Evolutionary conservation across 1,140 invertebrate genomes (phyloP), one percentile per base, ranked within the genome.

Genomic region (Trichogramma pretiosum): DNA sequence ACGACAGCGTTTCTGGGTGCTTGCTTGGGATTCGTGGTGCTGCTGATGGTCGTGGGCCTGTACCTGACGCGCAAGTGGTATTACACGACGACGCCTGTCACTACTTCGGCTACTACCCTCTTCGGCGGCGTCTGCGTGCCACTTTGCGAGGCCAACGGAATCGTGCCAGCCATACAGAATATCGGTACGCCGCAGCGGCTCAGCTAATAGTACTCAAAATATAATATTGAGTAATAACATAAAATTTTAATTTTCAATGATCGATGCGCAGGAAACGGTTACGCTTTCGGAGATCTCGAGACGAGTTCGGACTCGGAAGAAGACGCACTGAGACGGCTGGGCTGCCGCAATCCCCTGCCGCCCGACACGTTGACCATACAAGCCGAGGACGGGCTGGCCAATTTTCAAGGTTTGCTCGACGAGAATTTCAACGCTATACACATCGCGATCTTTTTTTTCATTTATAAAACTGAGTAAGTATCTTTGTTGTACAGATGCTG

Each of bases 41-140:
- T 89, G 21, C 72, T 89, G 38, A 66, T 89, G 49, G 78, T 87
- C n/a, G 77, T 89, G 54, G 84, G 86, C 55, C 72, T 89, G 38
- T 90, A 88, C 67, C 73, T 89, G 40, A 86, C 85, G 63, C 85
- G 85, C 56, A 82, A 81, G 63, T 80, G 84, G 69, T 85, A 84
- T 62, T 84, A 85, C 67, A 77, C 59, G 55, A 61, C 67, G 21
- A 54, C 60, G 7, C 55, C 65, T 56, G 53, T 64, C 34, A 56
- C 65, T 22, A 55, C 65, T 3, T n/a, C n/a, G n/a, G n/a, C n/a
- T n/a, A 55, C 63, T 37, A 58, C 63, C 16, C 63, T 69, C 34
- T 70, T 72, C 48, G 68, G 70, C 46, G 67, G 68, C 52, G 68
- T 72, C 46, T 72, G 68, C 58, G 70, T 72, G 47, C 67, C 70